A percentile compares a stretch with the other conserved stretches of the same genome.
phyloP scores from a whole-genome alignment of 2,888 invertebrate genomes.

The Nipponacmea schrenckii region DNA sequence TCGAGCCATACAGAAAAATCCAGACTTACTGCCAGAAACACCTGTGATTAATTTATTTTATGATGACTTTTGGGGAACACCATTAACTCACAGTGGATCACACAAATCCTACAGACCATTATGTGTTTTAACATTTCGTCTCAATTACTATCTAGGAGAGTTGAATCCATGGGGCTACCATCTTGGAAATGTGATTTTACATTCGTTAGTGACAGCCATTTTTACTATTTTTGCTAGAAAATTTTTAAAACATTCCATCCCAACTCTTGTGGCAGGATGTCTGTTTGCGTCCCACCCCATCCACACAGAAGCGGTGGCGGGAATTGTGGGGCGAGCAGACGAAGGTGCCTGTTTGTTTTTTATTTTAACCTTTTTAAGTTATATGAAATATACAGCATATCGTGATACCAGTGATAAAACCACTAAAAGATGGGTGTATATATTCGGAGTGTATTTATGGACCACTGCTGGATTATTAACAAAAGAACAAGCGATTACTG shows the following conservation, averaged over 20 bases:
- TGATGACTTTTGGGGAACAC: slow-evolving; percentile 99
- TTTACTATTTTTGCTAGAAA: slow-evolving; percentile 80
- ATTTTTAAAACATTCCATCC: slow-evolving; percentile 61
- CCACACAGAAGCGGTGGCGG: slow-evolving; percentile 96
- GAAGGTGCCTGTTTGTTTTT: slow-evolving; percentile 91
- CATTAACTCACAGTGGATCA: slow-evolving; percentile 89
- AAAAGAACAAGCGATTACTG: slow-evolving; percentile 95
- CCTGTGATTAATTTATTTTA: slow-evolving; percentile 84
- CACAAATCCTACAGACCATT: slow-evolving; percentile 97
- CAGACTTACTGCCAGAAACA: slow-evolving; percentile 83
- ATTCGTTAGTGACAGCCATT: slow-evolving; percentile 84
- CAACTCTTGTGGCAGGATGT: slow-evolving; percentile 80
- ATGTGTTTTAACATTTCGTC: slow-evolving; percentile 86
- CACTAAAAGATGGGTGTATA: slow-evolving; percentile 67
- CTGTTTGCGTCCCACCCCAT: slow-evolving; percentile 95
- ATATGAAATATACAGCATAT: slow-evolving; percentile 71
- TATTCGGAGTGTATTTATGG: slow-evolving; percentile 75
- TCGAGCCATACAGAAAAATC: slow-evolving; percentile 93
- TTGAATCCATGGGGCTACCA: slow-evolving; percentile 78
- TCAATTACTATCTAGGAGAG: slow-evolving; percentile 80
- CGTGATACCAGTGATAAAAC: slow-evolving; percentile 30
- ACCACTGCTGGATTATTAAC: slow-evolving; percentile 87
- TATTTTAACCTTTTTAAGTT: slow-evolving; percentile 86
- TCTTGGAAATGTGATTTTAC: slow-evolving; percentile 85
- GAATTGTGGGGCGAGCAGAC: slow-evolving; percentile 89